phyloP scores from a whole-genome alignment of 2,797 vertebrate species.

The Sebastes minor region DNA sequence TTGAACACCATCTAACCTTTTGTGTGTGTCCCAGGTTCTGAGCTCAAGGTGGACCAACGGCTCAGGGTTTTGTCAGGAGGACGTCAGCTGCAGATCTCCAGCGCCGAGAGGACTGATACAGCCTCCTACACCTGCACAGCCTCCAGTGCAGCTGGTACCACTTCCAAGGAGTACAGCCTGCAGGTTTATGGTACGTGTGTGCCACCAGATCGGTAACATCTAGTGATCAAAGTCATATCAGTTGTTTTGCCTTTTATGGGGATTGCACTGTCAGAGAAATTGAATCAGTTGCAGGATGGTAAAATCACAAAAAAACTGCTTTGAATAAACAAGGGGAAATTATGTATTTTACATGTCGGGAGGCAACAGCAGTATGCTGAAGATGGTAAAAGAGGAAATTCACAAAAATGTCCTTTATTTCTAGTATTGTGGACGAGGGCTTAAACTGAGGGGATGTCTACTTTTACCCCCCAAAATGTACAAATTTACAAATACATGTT shows the following conservation, averaged over 20 bases:
- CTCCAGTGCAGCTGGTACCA: slow-evolving; percentile 86
- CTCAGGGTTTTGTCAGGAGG: slow-evolving; percentile 91
- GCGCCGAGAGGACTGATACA: slow-evolving; percentile 84
- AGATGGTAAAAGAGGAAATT: background rate
- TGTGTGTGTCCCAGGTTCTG: slow-evolving; percentile 76
- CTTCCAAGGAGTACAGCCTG: slow-evolving; percentile 89
- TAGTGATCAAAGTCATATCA: background rate
- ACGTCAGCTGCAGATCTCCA: slow-evolving; percentile 91
- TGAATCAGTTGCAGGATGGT: background rate
- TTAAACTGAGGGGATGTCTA: background rate
- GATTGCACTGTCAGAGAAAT: background rate
- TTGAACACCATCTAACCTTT: background rate
- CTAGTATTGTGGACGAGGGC: background rate
- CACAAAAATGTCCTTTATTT: background rate
- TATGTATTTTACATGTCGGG: background rate
- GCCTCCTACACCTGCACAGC: slow-evolving; percentile 90
- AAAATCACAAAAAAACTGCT: background rate
- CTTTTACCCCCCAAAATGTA: background rate
- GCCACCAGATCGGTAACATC: background rate
- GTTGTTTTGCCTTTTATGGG: background rate
- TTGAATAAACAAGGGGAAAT: background rate
- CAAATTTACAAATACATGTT: background rate
- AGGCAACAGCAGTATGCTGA: background rate
- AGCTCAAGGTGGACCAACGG: slow-evolving; percentile 79
- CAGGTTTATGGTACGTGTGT: slow-evolving; percentile 89